Base-by-base conservation (phyloP, 1,140 invertebrate genomes). In the Ips nitidus region DNA sequence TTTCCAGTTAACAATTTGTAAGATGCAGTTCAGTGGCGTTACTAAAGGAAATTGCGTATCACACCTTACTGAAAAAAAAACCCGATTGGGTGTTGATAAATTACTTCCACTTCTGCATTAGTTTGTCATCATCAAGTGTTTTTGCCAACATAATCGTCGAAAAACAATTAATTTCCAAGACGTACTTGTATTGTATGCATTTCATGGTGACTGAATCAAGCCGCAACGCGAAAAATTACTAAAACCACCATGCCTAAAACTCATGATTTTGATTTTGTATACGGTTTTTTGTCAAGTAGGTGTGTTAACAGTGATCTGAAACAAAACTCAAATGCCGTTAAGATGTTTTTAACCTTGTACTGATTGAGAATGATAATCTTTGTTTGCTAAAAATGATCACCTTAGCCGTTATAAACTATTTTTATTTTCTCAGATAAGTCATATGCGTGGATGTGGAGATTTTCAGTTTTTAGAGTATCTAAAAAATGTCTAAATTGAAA, bases 281-380 rank as follows among this genome's bases (percentile, higher is more conserved):
- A 62, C 59, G 56, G 56, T 58, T 58, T 36, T 58, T 58, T 58
- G 56, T 41, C 40, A 58, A 58, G 40, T 58, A 58, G 56, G 56
- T 58, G 40, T 58, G 7, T 7, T 41, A 58, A 58, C 40, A 58
- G 37, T 38, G 8, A 8, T 58, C 7, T 58, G 39, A 36, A 8
- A 5, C 56, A 58, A 58, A 58, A 58, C 45, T 50, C 45, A 50
- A 22, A 8, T 50, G 45, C 45, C 45, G 45, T 50, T 50, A 50
- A 22, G 22, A 22, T 22, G 22, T 22, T 22, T 22, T 22, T 22
- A 22, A 22, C 22, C 22, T 22, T 22, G 22, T 22, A 22, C 22
- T 22, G 22, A 22, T 22, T 22, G 22, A 22, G 22, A 22, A 22
- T 22, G 22, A 22, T 22, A 22, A 22, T 22, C 22, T 22, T 22